Base-by-base conservation (phyloP, 2,113 vertebrate genomes). In the Laticauda laticaudata region DNA sequence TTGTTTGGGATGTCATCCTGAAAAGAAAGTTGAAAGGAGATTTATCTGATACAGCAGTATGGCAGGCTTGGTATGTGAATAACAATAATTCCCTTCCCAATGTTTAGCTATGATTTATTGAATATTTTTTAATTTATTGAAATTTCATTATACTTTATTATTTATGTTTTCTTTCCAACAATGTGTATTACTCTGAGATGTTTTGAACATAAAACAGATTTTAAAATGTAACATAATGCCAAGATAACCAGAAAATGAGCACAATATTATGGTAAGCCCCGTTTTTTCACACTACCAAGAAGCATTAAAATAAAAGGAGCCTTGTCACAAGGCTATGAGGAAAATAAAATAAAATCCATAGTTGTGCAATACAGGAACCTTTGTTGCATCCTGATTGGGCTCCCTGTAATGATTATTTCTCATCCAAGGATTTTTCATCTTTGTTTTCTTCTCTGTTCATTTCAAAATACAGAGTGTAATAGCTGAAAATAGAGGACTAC, bases 1-100 rank as follows among this genome's bases (percentile, higher is more conserved):
- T 93, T 95, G 12, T 55, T 88, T 94, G 59, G 20, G 39, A 45
- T 88, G 5, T 64, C 61, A 43, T 45, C 95, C 92, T 90, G 55
- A 34, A 95, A 88, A 5, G 69, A 55, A 93, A 87, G 90, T 24
- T 34, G 20, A 12, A 1, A 61, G 26, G 64, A 53, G 20, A 23
- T 92, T 23, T 90, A 94, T 34, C 88, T n/a, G 90, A 12, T 55
- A 20, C 4, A 43, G 15, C 34, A 43, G 18, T 81, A 81, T 81
- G 75, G 34, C 64, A 14, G 88, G 57, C 57, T 3, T 86, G 21
- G 39, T 5, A 39, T 43, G 91, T 7, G 61, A 3, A 81, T 81
- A 81, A 81, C 34, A 81, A 81, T 43, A 43, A 21, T 81, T 81
- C 75, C 7, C 34, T 81, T 43, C 75, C 75, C 20, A 81, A 21